Evolutionary conservation across 2,888 invertebrate genomes (phyloP).

Genomic region (Drosophila quinaria): DNA sequence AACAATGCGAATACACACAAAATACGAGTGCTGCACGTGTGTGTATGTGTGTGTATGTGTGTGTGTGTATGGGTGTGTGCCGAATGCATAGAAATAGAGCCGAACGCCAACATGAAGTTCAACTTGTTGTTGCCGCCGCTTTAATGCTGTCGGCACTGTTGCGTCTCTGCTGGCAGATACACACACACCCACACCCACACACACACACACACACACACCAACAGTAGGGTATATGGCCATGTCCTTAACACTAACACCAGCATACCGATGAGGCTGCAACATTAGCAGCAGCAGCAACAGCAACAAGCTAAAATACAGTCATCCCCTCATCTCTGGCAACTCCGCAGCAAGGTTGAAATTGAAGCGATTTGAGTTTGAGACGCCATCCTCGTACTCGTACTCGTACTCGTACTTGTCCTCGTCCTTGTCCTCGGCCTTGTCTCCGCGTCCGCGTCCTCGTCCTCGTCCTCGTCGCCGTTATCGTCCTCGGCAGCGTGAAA

Average conservation of each 20-base stretch:
- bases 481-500: conserved; percentile 10
- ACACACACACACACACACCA: neutral
- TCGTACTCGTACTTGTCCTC: conserved; percentile 10
- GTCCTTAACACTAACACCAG: conserved; percentile 71
- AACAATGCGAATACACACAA: conserved; percentile 53
- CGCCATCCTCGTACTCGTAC: conserved; percentile 23
- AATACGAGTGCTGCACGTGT: conserved; percentile 32
- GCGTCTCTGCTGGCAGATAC: conserved; percentile 61
- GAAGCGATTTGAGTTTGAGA: conserved; percentile 64
- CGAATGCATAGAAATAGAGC: conserved; percentile 54
- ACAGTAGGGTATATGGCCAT: conserved; percentile 42
- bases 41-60: neutral
- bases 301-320: neutral
- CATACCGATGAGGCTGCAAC: conserved; percentile 55
- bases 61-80: conserved; percentile 8
- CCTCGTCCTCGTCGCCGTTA: conserved; percentile 17
- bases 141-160: conserved; percentile 54
- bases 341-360: conserved; percentile 38
- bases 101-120: conserved; percentile 64
- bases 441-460: neutral
- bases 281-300: conserved; percentile 13
- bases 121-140: conserved; percentile 67
- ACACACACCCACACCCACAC: conserved; percentile 39
- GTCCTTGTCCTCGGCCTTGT: neutral
- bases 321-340: conserved; percentile 6